phyloP scores from a whole-genome alignment of 2,113 vertebrate genomes.

The Hyperoodon ampullatus region DNA sequence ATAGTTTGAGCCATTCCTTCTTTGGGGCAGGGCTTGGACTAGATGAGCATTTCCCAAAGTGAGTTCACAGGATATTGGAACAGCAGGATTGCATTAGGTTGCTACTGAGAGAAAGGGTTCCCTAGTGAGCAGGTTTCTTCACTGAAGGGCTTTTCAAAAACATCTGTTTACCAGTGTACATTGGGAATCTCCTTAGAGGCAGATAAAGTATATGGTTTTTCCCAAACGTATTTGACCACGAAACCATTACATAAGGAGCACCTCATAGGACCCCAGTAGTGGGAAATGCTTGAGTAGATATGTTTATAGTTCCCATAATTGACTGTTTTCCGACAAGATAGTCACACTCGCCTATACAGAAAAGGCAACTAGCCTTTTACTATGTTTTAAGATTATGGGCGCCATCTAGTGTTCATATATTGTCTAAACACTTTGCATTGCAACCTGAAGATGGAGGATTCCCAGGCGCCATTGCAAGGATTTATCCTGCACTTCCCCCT shows the following conservation, averaged over 20 bases:
- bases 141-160: neutral
- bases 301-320: neutral
- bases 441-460: neutral
- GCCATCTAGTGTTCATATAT: slow-evolving; percentile 80
- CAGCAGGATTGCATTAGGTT: neutral
- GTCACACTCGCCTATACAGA: neutral
- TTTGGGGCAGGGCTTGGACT: neutral
- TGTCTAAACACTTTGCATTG: neutral
- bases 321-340: neutral
- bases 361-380: neutral
- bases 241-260: neutral
- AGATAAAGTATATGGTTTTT: neutral
- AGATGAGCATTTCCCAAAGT: neutral
- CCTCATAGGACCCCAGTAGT: neutral
- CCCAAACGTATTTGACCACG: neutral
- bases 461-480: neutral
- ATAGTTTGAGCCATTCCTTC: neutral
- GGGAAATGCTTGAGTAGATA: neutral
- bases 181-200: neutral
- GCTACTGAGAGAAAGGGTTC: neutral
- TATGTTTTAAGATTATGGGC: neutral
- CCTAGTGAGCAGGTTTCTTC: neutral
- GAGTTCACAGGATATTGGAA: neutral
- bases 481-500: neutral
- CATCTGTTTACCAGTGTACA: neutral